phyloP scores from a whole-genome alignment of 1,140 invertebrate genomes.

The Sarcophaga bullata region DNA sequence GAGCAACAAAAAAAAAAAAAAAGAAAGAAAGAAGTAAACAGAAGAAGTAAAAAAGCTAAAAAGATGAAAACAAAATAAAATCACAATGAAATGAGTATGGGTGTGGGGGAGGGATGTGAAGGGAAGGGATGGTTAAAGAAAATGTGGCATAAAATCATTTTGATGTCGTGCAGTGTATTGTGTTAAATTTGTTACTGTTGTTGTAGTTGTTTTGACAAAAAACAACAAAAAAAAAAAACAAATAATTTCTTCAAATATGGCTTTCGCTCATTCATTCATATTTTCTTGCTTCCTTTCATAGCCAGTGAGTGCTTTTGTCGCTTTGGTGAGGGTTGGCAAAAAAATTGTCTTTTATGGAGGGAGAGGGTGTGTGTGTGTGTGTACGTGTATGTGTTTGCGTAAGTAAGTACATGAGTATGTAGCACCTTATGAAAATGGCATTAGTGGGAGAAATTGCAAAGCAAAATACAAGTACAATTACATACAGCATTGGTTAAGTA shows the following conservation, averaged over 20 bases:
- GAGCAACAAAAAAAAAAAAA: neutral
- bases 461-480: too few relatives aligned
- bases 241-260: constrained; percentile 8
- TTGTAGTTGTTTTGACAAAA: neutral
- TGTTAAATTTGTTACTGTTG: neutral
- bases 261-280: neutral
- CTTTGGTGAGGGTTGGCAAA: constrained; percentile 35
- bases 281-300: neutral
- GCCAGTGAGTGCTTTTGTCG: neutral
- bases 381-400: neutral
- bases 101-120: neutral
- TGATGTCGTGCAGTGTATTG: constrained; percentile 29
- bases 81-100: too few relatives aligned
- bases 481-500: too few relatives aligned
- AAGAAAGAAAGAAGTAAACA: neutral
- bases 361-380: too few relatives aligned
- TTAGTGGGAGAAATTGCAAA: too few relatives aligned
- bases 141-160: constrained; percentile 39
- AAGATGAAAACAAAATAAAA: constrained; percentile 9
- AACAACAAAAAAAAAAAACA: too few relatives aligned
- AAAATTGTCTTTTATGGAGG: neutral
- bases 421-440: too few relatives aligned
- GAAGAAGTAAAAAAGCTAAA: constrained; percentile 24
- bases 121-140: neutral
- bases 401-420: too few relatives aligned